phyloP scores from a whole-genome alignment of 2,113 vertebrate genomes.

The Sinocyclocheilus anophthalmus region DNA sequence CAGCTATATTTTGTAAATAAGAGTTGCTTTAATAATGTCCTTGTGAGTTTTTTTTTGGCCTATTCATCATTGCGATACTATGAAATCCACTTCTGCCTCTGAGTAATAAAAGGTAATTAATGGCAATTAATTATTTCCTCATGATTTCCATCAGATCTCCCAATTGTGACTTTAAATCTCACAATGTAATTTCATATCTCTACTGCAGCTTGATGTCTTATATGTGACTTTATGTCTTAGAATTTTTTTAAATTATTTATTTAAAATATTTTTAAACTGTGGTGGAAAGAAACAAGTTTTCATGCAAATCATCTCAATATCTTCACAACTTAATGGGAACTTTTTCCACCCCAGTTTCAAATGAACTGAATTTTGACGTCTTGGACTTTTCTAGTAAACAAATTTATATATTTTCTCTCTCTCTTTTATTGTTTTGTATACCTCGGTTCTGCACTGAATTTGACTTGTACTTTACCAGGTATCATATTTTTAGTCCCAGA shows the following conservation, averaged over 20 bases:
- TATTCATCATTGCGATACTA: not conserved
- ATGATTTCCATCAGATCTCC: not conserved
- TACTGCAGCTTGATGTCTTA: not conserved
- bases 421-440: too few relatives aligned
- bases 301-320: not conserved
- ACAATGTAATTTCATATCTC: not conserved
- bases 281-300: not conserved
- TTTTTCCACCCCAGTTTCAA: not conserved
- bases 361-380: not conserved
- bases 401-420: too few relatives aligned
- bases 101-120: not conserved
- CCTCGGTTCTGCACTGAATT: too few relatives aligned
- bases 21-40: not conserved
- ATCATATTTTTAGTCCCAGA: too few relatives aligned
- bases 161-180: not conserved
- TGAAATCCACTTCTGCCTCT: not conserved
- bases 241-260: too few relatives aligned
- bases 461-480: too few relatives aligned
- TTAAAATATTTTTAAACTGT: too few relatives aligned
- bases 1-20: not conserved
- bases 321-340: too few relatives aligned
- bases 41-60: not conserved
- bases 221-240: not conserved
- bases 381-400: not conserved
- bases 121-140: not conserved